Conservation (phyloP, 1,140 invertebrate genomes). For the Neocloeon triangulifer region DNA sequence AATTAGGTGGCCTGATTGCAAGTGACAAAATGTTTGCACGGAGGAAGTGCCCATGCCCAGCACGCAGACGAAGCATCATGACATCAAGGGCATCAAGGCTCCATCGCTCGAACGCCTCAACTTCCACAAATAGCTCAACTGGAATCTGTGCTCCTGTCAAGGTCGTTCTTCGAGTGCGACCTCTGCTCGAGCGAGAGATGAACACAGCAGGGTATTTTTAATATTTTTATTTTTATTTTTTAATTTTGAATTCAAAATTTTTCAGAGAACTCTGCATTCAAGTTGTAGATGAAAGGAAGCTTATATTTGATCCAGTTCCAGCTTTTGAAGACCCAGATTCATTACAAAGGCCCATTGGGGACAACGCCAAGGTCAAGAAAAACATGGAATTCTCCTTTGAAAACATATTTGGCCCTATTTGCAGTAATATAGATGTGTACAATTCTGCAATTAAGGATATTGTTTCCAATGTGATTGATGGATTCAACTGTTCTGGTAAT, state of each 20-base stretch:
- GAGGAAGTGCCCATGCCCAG: too few relatives aligned
- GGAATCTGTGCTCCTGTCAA: too few relatives aligned
- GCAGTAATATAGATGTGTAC: constrained; percentile 51
- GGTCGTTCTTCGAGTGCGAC: constrained; percentile 57
- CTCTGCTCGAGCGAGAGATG: constrained; percentile 32
- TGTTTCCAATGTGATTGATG: constrained; percentile 50
- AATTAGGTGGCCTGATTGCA: too few relatives aligned
- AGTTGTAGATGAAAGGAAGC: constrained; percentile 47
- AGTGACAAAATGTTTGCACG: too few relatives aligned
- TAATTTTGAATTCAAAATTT: too few relatives aligned
- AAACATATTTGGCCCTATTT: constrained; percentile 41
- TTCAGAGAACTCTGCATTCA: constrained; percentile 31
- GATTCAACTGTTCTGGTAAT: constrained; percentile 66
- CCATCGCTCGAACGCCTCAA: too few relatives aligned
- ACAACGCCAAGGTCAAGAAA: constrained; percentile 60
- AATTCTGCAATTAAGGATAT: constrained; percentile 52
- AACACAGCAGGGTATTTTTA: too few relatives aligned
- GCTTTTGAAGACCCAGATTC: constrained; percentile 50
- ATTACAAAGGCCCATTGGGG: constrained; percentile 50
- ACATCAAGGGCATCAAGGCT: too few relatives aligned
- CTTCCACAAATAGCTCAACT: too few relatives aligned
- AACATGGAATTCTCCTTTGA: constrained; percentile 77
- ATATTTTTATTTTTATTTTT: constrained; percentile 11
- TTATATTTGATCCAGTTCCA: constrained; percentile 79
- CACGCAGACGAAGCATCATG: too few relatives aligned